Base-by-base conservation (phyloP, 2,888 invertebrate genomes). In the Dorcus hopei region DNA sequence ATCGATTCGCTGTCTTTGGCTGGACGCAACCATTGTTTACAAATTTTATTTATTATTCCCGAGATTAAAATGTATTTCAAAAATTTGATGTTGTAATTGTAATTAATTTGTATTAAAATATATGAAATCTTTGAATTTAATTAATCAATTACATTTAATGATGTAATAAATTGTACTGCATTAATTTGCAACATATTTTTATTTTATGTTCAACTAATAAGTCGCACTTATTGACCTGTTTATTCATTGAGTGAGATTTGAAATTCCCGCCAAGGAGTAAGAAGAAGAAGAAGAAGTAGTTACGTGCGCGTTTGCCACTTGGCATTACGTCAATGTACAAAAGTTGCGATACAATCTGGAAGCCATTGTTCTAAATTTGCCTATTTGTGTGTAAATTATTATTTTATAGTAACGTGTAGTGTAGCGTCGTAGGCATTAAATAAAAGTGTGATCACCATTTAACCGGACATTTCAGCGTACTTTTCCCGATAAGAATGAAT, bases 401-500 rank as follows among this genome's bases (percentile, higher is more conserved):
- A 68, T 68, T 64, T 61, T 43, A 47, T 49, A 43, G 40, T 41
- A 38, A 48, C 33, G 66, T 67, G 64, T 62, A 62, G 65, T 66
- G 65, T 63, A 52, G 45, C 45, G 40, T 51, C 39, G 39, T 38
- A 49, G 51, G 49, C 38, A 38, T 47, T 40, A 55, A 50, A 41
- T 52, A 52, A 9, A 33, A 57, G 55, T 54, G 58, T 49, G 43
- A 42, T 49, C 54, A 42, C 52, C 14, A 38, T 19, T 57, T 57
- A 49, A 53, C 11, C 43, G 57, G 51, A 60, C 55, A 48, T 54
- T 59, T 48, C 43, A 38, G 23, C 16, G 19, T 42, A 42, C 39
- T 49, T 40, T 33, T 49, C 38, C 26, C 53, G 26, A 40, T 48
- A 55, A 58, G 38, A 72, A 89, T 90, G 89, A 89, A 89, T 86